phyloP scores from a whole-genome alignment of 1,140 invertebrate species.

The Trinorchestia longiramus region DNA sequence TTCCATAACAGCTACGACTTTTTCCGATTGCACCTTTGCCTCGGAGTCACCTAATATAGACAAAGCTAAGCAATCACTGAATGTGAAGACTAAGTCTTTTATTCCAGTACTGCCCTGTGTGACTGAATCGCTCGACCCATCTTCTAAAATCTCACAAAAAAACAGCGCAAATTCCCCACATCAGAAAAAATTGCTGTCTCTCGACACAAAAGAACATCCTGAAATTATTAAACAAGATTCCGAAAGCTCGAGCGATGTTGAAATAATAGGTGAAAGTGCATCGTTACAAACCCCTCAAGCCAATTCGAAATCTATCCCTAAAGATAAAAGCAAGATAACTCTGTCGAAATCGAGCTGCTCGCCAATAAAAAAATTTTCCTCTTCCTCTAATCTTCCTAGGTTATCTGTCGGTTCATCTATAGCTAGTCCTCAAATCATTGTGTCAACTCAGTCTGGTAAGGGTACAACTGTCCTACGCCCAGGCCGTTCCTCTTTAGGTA shows the following conservation, averaged over 20 bases:
- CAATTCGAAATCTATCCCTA: not conserved
- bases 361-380: not conserved
- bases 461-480: conserved; percentile 16
- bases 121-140: not conserved
- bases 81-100: not conserved
- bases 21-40: not conserved
- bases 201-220: not conserved
- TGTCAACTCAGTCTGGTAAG: conserved; percentile 2
- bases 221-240: not conserved
- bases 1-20: not conserved
- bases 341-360: not conserved
- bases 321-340: not conserved
- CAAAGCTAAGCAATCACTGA: not conserved
- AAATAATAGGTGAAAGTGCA: not conserved
- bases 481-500: conserved; percentile 10
- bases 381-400: not conserved
- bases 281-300: not conserved
- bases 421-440: not conserved
- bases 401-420: not conserved
- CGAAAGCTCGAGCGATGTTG: conserved; percentile 9
- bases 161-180: not conserved
- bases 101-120: not conserved
- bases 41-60: not conserved
- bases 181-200: not conserved
- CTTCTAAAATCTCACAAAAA: not conserved